Percentiles rank a stretch among this genome's conserved stretches.
Evolutionary conservation across 2,888 invertebrate genomes (phyloP).

Genomic region (Itoplectis maculator): DNA sequence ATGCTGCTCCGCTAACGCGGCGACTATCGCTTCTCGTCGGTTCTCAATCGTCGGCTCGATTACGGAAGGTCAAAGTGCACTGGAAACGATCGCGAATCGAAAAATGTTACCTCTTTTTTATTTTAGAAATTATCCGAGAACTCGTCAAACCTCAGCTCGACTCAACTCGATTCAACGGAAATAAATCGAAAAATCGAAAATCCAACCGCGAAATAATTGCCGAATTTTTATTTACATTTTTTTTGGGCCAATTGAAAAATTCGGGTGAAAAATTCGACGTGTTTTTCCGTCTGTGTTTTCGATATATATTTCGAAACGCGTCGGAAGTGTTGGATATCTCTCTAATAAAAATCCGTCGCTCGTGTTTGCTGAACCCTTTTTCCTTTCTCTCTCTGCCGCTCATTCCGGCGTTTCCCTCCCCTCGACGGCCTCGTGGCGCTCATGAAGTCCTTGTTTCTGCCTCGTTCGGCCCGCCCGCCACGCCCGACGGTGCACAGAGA

Average conservation of each 20-base stretch:
- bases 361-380: slow-evolving; percentile 20
- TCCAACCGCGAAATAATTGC: too few species aligned
- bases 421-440: not conserved
- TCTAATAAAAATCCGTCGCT: slow-evolving; percentile 26
- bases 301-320: slow-evolving; percentile 13
- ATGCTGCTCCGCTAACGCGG: not conserved
- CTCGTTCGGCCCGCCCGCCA: slow-evolving; percentile 6
- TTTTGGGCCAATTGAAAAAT: too few species aligned
- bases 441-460: slow-evolving; percentile 22
- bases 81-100: too few species aligned
- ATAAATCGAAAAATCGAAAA: too few species aligned
- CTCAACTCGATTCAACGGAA: too few species aligned
- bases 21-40: too few species aligned
- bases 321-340: slow-evolving; percentile 26
- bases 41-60: not conserved
- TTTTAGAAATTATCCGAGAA: too few species aligned
- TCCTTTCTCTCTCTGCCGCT: not conserved
- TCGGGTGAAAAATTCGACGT: too few species aligned
- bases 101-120: too few species aligned
- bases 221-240: too few species aligned
- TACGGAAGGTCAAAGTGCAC: too few species aligned
- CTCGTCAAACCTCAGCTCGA: too few species aligned
- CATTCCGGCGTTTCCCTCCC: slow-evolving; percentile 25
- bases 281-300: not conserved
- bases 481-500: slow-evolving; percentile 45